Conservation (phyloP, 2,797 vertebrate genomes). For the Amphiprion clarkii region DNA sequence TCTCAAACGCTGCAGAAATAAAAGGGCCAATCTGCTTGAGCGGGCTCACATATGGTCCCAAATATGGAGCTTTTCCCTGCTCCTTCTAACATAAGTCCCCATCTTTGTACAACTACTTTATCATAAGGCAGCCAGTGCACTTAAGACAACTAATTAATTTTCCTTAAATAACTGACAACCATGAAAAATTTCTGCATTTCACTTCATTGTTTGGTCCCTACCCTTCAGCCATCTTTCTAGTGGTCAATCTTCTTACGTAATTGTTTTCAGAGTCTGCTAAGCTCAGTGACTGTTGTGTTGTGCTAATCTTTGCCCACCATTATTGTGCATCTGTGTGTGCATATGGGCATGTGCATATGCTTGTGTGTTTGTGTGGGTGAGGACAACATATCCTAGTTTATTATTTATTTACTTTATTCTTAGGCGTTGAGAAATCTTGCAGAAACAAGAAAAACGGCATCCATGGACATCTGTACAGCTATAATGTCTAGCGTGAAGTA, state of each 20-base stretch:
- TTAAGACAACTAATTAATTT: constrained; percentile 11
- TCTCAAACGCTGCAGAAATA: constrained; percentile 29
- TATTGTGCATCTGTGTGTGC: constrained; percentile 56
- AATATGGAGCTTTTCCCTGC: neutral
- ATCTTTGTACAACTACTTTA: neutral
- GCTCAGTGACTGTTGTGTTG: constrained; percentile 75
- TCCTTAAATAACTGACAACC: constrained; percentile 3
- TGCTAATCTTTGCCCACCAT: constrained; percentile 80
- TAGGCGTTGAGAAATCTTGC: neutral
- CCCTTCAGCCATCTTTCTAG: constrained; percentile 62
- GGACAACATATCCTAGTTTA: constrained; percentile 32
- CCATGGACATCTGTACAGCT: neutral
- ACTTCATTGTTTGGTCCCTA: constrained; percentile 17
- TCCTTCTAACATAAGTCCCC: neutral
- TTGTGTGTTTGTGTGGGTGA: constrained; percentile 5
- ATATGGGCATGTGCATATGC: constrained; percentile 36
- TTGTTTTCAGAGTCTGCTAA: constrained; percentile 76
- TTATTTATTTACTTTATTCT: neutral
- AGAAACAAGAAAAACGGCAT: neutral
- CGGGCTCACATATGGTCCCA: constrained; percentile 1
- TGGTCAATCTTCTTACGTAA: constrained; percentile 79
- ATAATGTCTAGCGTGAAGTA: neutral
- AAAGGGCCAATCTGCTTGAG: constrained; percentile 32
- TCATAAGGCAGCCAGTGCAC: neutral
- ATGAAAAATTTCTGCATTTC: constrained; percentile 32